phyloP scores from a whole-genome alignment of 2,888 invertebrate species.

The Aphodius granarius region DNA sequence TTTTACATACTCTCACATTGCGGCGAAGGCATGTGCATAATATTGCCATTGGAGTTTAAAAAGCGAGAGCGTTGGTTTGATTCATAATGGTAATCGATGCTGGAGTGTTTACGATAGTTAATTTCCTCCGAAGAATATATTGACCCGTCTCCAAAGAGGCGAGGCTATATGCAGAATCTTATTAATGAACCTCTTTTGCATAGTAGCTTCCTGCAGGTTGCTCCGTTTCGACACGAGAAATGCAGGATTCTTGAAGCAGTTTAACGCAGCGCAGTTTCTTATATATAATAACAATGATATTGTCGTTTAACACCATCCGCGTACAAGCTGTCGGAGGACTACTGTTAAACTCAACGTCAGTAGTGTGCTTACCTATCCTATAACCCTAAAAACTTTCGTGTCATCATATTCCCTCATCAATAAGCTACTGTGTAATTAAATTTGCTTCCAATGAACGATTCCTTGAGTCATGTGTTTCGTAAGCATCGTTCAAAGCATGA shows the following conservation, averaged over 20 bases:
- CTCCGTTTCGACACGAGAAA: not conserved
- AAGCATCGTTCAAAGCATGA: not conserved
- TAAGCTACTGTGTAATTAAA: slow-evolving; percentile 6
- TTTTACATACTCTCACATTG: not conserved
- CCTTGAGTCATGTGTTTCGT: not conserved
- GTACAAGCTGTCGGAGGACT: slow-evolving; percentile 9
- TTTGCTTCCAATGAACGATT: no score
- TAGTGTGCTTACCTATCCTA: no score
- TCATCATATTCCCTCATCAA: slow-evolving; percentile 4
- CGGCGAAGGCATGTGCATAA: not conserved
- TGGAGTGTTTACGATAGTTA: not conserved
- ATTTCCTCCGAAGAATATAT: not conserved
- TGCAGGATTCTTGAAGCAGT: not conserved
- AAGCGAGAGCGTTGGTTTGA: not conserved
- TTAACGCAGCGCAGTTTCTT: not conserved
- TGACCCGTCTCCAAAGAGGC: not conserved
- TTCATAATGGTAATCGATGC: not conserved
- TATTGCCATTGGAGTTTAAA: not conserved
- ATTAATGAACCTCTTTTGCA: not conserved
- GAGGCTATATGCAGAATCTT: not conserved
- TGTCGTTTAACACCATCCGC: slow-evolving; percentile 1
- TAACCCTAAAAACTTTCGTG: not conserved
- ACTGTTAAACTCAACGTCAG: no score
- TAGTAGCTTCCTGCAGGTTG: not conserved
- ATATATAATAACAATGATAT: slow-evolving; percentile 10